A percentile compares a stretch with the other conserved stretches of the same genome.
phyloP scores from a whole-genome alignment of 2,888 invertebrate genomes.

The Lycophotia porphyrea region DNA sequence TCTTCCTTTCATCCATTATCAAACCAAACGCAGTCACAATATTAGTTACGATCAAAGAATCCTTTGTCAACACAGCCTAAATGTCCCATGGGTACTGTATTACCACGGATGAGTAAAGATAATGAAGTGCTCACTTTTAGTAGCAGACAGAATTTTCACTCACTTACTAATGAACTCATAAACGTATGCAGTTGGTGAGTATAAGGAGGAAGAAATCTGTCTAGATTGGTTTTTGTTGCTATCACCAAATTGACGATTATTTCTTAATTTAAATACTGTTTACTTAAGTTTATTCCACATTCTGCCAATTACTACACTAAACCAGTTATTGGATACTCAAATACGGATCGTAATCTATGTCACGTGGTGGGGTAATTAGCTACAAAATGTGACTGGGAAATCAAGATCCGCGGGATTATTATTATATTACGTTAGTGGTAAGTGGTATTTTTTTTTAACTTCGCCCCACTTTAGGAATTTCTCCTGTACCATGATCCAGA shows the following conservation, averaged over 20 bases:
- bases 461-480: too few relatives aligned
- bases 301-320: background rate
- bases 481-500: too few relatives aligned
- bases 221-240: background rate
- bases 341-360: background rate
- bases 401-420: too few relatives aligned
- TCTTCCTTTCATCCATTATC: too few relatives aligned
- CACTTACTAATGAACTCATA: background rate
- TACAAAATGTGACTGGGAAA: too few relatives aligned
- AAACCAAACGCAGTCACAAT: slow-evolving; percentile 37
- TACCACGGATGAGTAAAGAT: slow-evolving; percentile 2
- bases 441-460: too few relatives aligned
- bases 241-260: background rate
- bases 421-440: too few relatives aligned
- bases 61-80: slow-evolving; percentile 49
- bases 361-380: background rate
- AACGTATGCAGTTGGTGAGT: background rate
- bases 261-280: background rate
- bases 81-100: slow-evolving; percentile 8
- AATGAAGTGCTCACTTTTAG: slow-evolving; percentile 14
- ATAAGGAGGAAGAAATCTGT: background rate
- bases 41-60: slow-evolving; percentile 42
- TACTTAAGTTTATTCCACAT: background rate
- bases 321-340: background rate
- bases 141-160: too few relatives aligned